phyloP scores from a whole-genome alignment of 2,888 invertebrate species.

The Dendrolimus pini region DNA sequence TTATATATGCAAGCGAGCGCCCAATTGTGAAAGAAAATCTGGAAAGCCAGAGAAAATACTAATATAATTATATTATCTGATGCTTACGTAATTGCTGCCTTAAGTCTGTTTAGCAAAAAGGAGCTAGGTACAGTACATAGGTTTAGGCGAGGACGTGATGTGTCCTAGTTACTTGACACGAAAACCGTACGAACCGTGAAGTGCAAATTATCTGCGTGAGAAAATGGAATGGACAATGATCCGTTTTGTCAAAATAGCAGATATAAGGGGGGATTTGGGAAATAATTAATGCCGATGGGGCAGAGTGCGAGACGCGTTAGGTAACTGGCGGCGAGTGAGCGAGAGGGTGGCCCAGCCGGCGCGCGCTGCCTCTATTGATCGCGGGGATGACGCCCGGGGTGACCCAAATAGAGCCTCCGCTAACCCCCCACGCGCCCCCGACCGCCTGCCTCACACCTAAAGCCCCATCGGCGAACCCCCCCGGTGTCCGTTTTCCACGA shows the following conservation, averaged over 20 bases:
- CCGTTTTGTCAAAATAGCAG: conserved; percentile 39
- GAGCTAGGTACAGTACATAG: conserved; percentile 11
- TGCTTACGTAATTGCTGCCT: no score
- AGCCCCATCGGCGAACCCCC: conserved; percentile 32
- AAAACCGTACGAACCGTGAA: conserved; percentile 1
- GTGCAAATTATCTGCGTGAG: conserved; percentile 12
- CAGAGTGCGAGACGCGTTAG: conserved; percentile 66
- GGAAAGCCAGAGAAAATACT: no score
- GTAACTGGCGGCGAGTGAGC: conserved; percentile 58
- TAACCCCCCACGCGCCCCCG: conserved; percentile 32
- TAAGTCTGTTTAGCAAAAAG: neutral
- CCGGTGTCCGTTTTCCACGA: conserved; percentile 29
- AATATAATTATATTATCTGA: no score
- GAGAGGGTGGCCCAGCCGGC: conserved; percentile 46
- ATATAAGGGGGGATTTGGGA: conserved; percentile 46
- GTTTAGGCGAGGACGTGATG: conserved; percentile 1
- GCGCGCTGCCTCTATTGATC: conserved; percentile 74
- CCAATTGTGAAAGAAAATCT: no score
- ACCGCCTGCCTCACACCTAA: conserved; percentile 30
- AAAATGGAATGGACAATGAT: conserved; percentile 20
- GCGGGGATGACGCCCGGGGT: conserved; percentile 74
- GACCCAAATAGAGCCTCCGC: conserved; percentile 75
- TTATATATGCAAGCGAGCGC: no score
- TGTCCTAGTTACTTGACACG: conserved; percentile 4
- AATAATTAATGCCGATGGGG: conserved; percentile 65